phyloP scores from a whole-genome alignment of 2,113 vertebrate species.

The Scomber japonicus region DNA sequence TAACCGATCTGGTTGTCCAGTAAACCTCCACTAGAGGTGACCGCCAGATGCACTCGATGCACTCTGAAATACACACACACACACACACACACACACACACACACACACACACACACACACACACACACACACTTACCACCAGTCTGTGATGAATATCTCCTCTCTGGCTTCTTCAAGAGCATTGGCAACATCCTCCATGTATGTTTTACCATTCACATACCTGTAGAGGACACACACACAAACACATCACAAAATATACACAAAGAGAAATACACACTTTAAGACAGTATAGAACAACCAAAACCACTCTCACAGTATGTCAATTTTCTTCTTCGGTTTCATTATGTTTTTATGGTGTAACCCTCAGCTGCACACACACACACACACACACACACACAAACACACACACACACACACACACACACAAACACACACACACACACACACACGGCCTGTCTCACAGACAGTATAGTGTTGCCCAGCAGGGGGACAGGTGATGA shows the following conservation, averaged over 20 bases:
- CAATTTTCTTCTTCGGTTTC: conserved; percentile 5
- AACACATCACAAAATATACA: conserved; percentile 9
- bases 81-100: conserved; percentile 22
- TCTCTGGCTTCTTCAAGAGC: conserved; percentile 95
- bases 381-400: conserved; percentile 1
- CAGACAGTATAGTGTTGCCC: conserved; percentile 75
- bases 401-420: conserved; percentile 58
- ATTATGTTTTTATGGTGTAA: not conserved
- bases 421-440: conserved; percentile 35
- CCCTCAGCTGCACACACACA: not conserved
- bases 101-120: conserved; percentile 36
- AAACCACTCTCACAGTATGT: conserved; percentile 16
- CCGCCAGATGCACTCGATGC: conserved; percentile 44
- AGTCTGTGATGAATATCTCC: conserved; percentile 99
- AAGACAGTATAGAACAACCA: conserved; percentile 13
- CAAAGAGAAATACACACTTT: conserved; percentile 15
- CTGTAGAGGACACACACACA: conserved; percentile 82
- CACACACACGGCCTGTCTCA: conserved; percentile 37
- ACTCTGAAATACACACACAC: conserved; percentile 23
- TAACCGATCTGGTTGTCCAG: conserved; percentile 73
- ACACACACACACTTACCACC: conserved; percentile 89
- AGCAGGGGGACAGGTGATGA: conserved; percentile 73
- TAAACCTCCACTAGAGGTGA: conserved; percentile 64
- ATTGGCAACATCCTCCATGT: conserved; percentile 94
- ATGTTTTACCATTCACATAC: conserved; percentile 96